Evolutionary conservation across 2,888 invertebrate species (phyloP).

Genomic region (Perizoma affinitatum): DNA sequence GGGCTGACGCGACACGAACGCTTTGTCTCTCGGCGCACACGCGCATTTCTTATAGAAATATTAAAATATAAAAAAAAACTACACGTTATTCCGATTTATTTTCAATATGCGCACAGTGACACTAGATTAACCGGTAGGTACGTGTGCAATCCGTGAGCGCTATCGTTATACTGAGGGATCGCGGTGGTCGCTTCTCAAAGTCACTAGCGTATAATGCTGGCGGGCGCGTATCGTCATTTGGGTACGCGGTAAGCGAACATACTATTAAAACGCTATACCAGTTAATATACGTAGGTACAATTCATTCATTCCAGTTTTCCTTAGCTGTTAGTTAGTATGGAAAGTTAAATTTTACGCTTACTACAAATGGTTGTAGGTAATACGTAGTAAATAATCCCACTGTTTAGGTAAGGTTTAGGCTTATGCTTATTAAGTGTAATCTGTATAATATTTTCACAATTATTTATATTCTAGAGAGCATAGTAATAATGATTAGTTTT

Average conservation of each 20-base stretch:
- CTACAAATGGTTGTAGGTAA: constrained; percentile 1
- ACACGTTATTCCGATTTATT: constrained; percentile 38
- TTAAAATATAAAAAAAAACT: constrained; percentile 40
- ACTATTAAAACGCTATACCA: constrained; percentile 1
- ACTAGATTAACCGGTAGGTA: constrained; percentile 19
- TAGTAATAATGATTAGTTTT: constrained; percentile 8
- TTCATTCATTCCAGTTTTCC: constrained; percentile 22
- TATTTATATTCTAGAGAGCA: neutral
- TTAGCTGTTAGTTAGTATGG: constrained; percentile 6
- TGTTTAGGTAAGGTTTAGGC: too few species aligned
- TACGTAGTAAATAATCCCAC: too few species aligned
- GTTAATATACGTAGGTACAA: constrained; percentile 1
- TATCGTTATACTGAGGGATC: constrained; percentile 68
- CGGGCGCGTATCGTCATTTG: constrained; percentile 52
- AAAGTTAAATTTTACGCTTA: constrained; percentile 9
- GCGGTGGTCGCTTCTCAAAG: constrained; percentile 43
- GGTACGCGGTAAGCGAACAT: constrained; percentile 20
- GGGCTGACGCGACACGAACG: constrained; percentile 63
- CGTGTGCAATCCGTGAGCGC: constrained; percentile 67
- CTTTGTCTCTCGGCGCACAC: constrained; percentile 75
- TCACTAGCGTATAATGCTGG: constrained; percentile 40
- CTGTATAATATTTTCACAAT: too few species aligned
- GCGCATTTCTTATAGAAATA: constrained; percentile 72
- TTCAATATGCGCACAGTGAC: constrained; percentile 19
- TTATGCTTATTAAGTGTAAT: too few species aligned